Conservation (phyloP, 2,113 vertebrate species). For the Lampris incognitus region DNA sequence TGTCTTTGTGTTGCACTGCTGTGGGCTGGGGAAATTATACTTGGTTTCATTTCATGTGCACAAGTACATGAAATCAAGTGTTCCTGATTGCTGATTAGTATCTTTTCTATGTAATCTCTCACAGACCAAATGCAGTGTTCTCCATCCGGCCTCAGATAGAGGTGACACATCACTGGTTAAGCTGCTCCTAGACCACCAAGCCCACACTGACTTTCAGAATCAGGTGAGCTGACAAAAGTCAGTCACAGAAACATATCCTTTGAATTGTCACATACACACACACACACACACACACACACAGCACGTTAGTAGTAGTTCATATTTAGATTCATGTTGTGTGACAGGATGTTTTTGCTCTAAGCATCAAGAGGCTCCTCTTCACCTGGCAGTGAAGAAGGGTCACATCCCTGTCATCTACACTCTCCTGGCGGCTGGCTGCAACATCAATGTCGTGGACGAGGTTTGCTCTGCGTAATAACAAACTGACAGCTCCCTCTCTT, state of each 20-base stretch:
- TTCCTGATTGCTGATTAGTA: no score
- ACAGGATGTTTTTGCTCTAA: conserved; percentile 71
- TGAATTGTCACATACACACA: neutral
- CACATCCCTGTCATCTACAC: conserved; percentile 81
- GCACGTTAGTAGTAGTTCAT: neutral
- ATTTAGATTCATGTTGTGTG: neutral
- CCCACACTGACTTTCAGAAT: conserved; percentile 76
- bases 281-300: neutral
- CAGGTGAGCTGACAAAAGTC: conserved; percentile 77
- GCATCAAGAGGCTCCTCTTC: conserved; percentile 85
- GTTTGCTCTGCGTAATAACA: conserved; percentile 69
- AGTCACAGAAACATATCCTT: conserved; percentile 17
- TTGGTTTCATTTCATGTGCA: no score
- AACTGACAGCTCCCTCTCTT: neutral
- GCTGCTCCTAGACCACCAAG: conserved; percentile 82
- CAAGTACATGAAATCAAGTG: no score
- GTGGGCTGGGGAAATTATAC: no score
- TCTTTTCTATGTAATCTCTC: conserved; percentile 20
- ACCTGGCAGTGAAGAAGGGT: conserved; percentile 87
- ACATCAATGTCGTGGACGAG: conserved; percentile 82
- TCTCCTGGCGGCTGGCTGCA: conserved; percentile 83
- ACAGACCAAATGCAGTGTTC: conserved; percentile 78
- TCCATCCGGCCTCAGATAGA: conserved; percentile 83
- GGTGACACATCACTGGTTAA: conserved; percentile 83
- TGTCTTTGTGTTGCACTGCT: no score